Percentiles rank a stretch among this genome's conserved stretches.
These are phyloP conservation scores for Tadarida brasiliensis DNA, from an alignment of 2,797 vertebrate species.

Conservation along the genomic window DNA sequence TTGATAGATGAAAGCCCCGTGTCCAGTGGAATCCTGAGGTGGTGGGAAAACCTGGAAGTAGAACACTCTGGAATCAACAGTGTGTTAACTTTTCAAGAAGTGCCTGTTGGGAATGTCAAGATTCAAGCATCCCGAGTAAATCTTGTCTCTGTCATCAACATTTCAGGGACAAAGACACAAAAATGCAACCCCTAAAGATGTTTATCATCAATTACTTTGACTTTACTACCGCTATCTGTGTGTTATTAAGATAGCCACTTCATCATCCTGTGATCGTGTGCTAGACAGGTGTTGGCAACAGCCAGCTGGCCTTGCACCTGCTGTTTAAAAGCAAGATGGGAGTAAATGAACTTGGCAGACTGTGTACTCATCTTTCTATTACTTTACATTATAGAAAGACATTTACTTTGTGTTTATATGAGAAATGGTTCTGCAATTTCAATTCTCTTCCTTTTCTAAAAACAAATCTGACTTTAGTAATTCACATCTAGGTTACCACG, in stretches of 20 bases:
- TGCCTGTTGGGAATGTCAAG: neutral
- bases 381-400: slow-evolving; percentile 46
- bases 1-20: neutral
- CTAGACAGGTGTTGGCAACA: slow-evolving; percentile 64
- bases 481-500: neutral
- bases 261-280: slow-evolving; percentile 67
- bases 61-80: neutral
- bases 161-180: slow-evolving; percentile 58
- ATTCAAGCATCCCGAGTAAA: neutral
- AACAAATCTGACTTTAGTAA: neutral
- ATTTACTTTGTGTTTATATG: neutral
- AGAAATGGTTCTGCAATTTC: slow-evolving; percentile 25
- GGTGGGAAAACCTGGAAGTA: neutral
- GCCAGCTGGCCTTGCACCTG: slow-evolving; percentile 74
- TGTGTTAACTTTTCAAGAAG: neutral
- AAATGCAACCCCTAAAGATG: slow-evolving; percentile 63
- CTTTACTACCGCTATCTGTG: slow-evolving; percentile 67
- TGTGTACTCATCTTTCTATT: slow-evolving; percentile 33
- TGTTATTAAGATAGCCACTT: slow-evolving; percentile 71
- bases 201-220: slow-evolving; percentile 74
- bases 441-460: neutral
- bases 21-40: neutral
- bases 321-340: slow-evolving; percentile 41
- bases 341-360: slow-evolving; percentile 28
- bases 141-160: slow-evolving; percentile 45